A percentile compares a stretch with the other conserved stretches of the same genome.
Evolutionary conservation across 2,888 invertebrate genomes (phyloP).

Genomic region (Napeogenes inachia): DNA sequence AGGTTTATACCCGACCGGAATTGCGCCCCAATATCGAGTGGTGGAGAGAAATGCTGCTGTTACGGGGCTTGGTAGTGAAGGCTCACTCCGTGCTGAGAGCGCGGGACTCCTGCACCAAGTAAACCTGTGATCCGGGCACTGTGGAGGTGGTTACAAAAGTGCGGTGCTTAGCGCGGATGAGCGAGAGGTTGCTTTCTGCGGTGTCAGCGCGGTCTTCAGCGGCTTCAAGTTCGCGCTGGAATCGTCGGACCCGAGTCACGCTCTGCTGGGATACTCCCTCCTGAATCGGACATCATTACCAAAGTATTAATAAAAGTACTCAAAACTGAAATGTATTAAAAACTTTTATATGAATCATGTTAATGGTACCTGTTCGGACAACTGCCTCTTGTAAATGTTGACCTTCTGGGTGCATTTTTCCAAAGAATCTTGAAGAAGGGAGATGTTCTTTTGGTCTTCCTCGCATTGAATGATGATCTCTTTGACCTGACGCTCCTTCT

Average conservation of each 20-base stretch:
- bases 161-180: constrained; percentile 99
- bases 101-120: constrained; percentile 91
- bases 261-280: constrained; percentile 95
- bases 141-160: constrained; percentile 96
- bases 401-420: constrained; percentile 93
- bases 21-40: constrained; percentile 61
- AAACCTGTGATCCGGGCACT: constrained; percentile 94
- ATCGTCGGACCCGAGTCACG: constrained; percentile 96
- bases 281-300: constrained; percentile 58
- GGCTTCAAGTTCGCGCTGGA: constrained; percentile 98
- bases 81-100: constrained; percentile 75
- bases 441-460: constrained; percentile 97
- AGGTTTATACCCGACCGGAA: constrained; percentile 76
- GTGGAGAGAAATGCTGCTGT: constrained; percentile 67
- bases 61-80: constrained; percentile 46
- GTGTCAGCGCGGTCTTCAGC: constrained; percentile 97
- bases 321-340: neutral
- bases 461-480: constrained; percentile 96
- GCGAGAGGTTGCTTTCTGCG: constrained; percentile 94
- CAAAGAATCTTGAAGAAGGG: constrained; percentile 92
- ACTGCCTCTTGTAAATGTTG: constrained; percentile 96
- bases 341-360: constrained; percentile 1
- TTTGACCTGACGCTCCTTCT: constrained; percentile 98
- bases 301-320: neutral
- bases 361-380: constrained; percentile 87